A percentile compares a stretch with the other conserved stretches of the same genome.
phyloP scores from a whole-genome alignment of 2,113 vertebrate genomes.

The Narcine bancroftii region DNA sequence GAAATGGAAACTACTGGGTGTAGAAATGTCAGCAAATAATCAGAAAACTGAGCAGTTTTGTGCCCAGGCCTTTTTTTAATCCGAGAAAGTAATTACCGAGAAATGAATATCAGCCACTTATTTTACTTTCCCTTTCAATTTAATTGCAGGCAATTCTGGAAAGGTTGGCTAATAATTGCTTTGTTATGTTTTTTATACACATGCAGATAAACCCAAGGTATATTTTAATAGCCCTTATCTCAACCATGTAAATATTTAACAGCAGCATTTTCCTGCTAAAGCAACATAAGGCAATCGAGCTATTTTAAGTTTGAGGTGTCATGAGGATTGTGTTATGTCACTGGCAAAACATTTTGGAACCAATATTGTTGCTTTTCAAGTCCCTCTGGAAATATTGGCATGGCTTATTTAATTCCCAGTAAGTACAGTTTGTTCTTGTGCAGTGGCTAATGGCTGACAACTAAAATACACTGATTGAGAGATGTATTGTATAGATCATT shows the following conservation, averaged over 20 bases:
- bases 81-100: background rate
- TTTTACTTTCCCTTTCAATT: background rate
- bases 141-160: background rate
- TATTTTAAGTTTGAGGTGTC: background rate
- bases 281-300: background rate
- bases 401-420: background rate
- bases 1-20: no score
- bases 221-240: slow-evolving; percentile 3
- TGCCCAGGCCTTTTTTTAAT: no score
- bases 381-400: background rate
- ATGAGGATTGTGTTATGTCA: background rate
- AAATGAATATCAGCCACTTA: background rate
- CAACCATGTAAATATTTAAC: slow-evolving; percentile 18
- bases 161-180: background rate
- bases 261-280: background rate
- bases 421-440: background rate
- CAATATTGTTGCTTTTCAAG: background rate
- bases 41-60: no score
- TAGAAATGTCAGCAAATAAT: no score
- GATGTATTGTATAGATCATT: background rate
- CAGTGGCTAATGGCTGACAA: background rate
- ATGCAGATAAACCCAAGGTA: background rate
- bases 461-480: background rate
- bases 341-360: background rate
- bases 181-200: background rate